Evolutionary conservation across 2,797 vertebrate genomes (phyloP).

Genomic region (Alca torda): DNA sequence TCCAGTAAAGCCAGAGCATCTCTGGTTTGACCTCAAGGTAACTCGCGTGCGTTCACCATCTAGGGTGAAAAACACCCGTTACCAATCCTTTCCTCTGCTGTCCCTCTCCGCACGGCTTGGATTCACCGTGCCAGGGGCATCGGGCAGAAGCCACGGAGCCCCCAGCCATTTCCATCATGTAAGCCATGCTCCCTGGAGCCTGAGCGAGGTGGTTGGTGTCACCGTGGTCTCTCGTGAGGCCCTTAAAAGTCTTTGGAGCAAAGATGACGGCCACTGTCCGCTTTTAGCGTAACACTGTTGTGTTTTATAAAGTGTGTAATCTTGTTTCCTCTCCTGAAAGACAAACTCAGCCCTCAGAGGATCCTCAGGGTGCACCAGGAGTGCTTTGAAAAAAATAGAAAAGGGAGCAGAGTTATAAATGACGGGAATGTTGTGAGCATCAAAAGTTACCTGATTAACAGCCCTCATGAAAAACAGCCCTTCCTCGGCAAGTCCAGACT

Average conservation of each 20-base stretch:
- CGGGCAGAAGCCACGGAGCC: neutral
- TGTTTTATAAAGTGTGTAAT: constrained; percentile 9
- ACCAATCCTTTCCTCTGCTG: neutral
- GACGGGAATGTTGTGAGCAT: neutral
- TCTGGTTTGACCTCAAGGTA: neutral
- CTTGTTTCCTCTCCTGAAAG: constrained; percentile 30
- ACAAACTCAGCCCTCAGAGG: neutral
- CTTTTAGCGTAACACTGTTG: neutral
- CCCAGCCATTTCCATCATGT: neutral
- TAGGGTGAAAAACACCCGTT: neutral
- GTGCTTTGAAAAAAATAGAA: neutral
- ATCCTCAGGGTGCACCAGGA: neutral
- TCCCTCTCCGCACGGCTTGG: neutral
- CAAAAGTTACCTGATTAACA: neutral
- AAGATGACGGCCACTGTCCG: rapidly evolving
- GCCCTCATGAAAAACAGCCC: neutral
- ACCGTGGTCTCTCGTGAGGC: neutral
- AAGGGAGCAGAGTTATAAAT: neutral
- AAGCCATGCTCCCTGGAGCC: neutral
- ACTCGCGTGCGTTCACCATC: rapidly evolving
- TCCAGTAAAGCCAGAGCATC: neutral
- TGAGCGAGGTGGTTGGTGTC: neutral
- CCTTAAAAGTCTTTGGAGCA: neutral
- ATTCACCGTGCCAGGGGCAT: neutral
- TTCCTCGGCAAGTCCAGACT: neutral